Percentiles rank a stretch among this genome's conserved stretches.
Conservation (phyloP, 2,888 invertebrate species). For the Leptopterna dolabrata region DNA sequence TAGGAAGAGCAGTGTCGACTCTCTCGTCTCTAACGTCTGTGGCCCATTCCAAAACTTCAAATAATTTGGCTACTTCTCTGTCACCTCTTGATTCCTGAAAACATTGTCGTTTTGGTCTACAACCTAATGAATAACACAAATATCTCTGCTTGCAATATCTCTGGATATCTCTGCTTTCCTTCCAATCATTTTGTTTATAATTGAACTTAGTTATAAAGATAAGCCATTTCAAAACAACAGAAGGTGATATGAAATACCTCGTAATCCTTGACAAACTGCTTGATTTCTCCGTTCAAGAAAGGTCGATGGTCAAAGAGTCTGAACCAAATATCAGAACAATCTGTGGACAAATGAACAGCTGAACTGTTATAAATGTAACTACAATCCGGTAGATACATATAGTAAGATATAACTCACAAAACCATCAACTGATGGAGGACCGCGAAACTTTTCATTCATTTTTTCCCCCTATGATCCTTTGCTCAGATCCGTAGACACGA, state of each 20-base stretch:
- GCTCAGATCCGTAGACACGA: no score
- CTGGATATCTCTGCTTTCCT: no score
- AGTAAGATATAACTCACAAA: no score
- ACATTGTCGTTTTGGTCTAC: neutral
- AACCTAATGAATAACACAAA: no score
- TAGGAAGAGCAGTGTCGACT: slow-evolving; percentile 75
- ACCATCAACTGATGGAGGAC: no score
- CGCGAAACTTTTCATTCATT: no score
- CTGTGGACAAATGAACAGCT: slow-evolving; percentile 69
- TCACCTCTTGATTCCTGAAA: slow-evolving; percentile 81
- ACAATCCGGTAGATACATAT: no score
- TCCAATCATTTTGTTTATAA: no score
- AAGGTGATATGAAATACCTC: slow-evolving; percentile 73
- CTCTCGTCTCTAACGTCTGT: slow-evolving; percentile 83
- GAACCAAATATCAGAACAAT: slow-evolving; percentile 84
- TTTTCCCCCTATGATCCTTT: no score
- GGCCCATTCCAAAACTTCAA: slow-evolving; percentile 79
- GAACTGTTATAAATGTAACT: no score
- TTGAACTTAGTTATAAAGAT: no score
- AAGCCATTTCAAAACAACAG: neutral
- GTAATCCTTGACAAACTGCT: slow-evolving; percentile 84
- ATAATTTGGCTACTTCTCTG: slow-evolving; percentile 82
- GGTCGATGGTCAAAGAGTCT: slow-evolving; percentile 89
- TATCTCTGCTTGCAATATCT: no score
- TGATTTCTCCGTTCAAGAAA: slow-evolving; percentile 87